Conservation (phyloP, 2,797 vertebrate species). For the Anguilla obscura region DNA sequence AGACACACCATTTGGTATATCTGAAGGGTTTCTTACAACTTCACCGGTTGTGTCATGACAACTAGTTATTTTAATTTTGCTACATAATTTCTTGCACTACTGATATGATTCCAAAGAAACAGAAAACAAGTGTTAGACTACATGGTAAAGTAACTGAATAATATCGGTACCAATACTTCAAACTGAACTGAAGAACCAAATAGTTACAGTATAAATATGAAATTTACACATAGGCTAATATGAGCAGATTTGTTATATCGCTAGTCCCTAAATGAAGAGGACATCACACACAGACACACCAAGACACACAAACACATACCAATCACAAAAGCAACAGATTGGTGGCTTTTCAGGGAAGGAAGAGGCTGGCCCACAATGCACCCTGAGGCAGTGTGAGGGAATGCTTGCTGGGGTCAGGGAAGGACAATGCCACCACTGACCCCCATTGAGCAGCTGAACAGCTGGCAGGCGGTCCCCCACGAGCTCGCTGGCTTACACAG, state of each 20-base stretch:
- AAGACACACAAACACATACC: not conserved
- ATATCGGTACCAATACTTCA: not conserved
- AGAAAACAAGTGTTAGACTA: not conserved
- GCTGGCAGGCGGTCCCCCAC: slow-evolving; percentile 57
- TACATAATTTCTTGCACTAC: too few species aligned
- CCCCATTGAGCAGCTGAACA: slow-evolving; percentile 54
- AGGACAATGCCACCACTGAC: slow-evolving; percentile 50
- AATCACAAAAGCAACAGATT: slow-evolving; percentile 29
- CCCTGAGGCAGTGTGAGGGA: slow-evolving; percentile 42
- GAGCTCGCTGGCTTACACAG: slow-evolving; percentile 50
- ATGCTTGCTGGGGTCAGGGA: slow-evolving; percentile 43
- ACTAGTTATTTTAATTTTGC: too few species aligned
- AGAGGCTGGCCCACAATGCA: slow-evolving; percentile 4
- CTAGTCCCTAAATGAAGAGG: not conserved
- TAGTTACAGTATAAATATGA: not conserved
- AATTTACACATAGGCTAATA: not conserved
- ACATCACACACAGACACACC: not conserved
- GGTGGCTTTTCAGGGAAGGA: slow-evolving; percentile 22
- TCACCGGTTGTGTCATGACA: too few species aligned
- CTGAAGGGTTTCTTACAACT: too few species aligned
- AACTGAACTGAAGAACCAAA: not conserved
- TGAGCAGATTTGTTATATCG: not conserved
- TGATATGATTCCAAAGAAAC: too few species aligned
- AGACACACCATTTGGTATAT: too few species aligned
- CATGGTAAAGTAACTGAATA: too few species aligned